Evolutionary conservation across 1,140 invertebrate species (phyloP), one percentile per base, ranked within the genome.

Genomic region (Drosophila murphyi): DNA sequence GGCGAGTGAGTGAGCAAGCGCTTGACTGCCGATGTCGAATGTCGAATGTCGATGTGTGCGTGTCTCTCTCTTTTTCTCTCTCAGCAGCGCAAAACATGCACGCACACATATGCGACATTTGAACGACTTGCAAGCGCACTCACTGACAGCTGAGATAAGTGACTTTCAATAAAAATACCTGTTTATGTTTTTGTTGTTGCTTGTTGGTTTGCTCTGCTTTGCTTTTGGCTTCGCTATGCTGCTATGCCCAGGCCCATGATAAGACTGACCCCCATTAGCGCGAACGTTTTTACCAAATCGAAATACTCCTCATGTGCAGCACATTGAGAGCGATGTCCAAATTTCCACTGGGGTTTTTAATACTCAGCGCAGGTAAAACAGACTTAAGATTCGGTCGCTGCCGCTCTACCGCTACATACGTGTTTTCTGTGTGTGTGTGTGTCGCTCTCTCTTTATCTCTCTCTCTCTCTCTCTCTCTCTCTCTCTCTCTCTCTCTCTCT

Each of bases 91-190:
- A 34, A 20, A 71, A 63, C 12, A 39, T 43, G 3, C 39, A 52
- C 31, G 41, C 50, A 70, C 32, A 54, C 34, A n/a, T 29, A 31
- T 20, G 29, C 3, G 6, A 37, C 43, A 47, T 28, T 39, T 51
- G 34, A 41, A 63, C 51, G 51, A 56, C 51, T 70, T 68, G 64
- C 71, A 69, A 56, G 51, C 63, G 67, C 59, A 48, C 52, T 75
- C 71, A 41, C 62, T 68, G 80, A 54, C 52, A 72, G 79, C 81
- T 85, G 65, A 87, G 82, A 87, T 86, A 86, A 87, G 82, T 87
- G 76, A 88, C 80, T 87, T 87, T 87, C 67, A 78, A 78, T 76
- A 69, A 82, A 82, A 75, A 82, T 85, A 85, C 82, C 82, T 85
- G 82, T 85, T 85, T 76, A 41, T 56, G 75, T 60, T 59, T 52